Evolutionary conservation across 2,113 vertebrate species (phyloP), one percentile per base, ranked within the genome.

Genomic region (Chaetops frenatus): DNA sequence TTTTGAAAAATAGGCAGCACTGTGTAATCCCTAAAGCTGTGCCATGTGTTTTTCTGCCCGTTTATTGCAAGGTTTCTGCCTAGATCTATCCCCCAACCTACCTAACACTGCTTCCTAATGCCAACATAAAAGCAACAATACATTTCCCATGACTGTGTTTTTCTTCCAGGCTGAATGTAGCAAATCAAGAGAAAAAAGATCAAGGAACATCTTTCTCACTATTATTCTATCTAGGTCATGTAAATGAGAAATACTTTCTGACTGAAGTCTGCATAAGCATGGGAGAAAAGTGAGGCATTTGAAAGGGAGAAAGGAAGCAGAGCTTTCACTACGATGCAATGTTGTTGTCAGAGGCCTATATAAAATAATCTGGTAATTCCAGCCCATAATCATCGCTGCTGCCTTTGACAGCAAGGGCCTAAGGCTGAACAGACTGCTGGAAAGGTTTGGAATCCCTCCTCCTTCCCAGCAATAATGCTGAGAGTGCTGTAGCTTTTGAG

Each of bases 171-270:
- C 87, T 93, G 90, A 90, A 85, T 86, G 80, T 44, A 90, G 54
- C 90, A 93, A 94, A 86, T 66, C 90, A 96, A 95, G 54, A 82
- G 81, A 72, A 74, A 86, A 87, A 85, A 96, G 79, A 95, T 93
- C 90, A 96, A 96, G 93, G 81, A 94, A 77, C 71, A 57, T 94
- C 81, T 88, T 95, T 88, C 92, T 86, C 92, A 77, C 81, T 91
- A 91, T 95, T 95, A 82, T 94, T 91, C 79, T 96, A 96, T 95
- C 87, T 97, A 96, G 95, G 96, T 94, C 93, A 97, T 95, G 95
- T 96, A 96, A 95, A 95, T 96, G 95, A 95, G 95, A 91, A 93
- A 90, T 93, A 86, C 71, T 96, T 94, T 93, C 85, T 80, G 92
- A 96, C 70, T 97, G 87, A 94, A 95, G 81, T 62, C 87, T 88